These are phyloP conservation scores for Parus major DNA, from an alignment of 2,113 vertebrate genomes.

Conservation along the genomic window DNA sequence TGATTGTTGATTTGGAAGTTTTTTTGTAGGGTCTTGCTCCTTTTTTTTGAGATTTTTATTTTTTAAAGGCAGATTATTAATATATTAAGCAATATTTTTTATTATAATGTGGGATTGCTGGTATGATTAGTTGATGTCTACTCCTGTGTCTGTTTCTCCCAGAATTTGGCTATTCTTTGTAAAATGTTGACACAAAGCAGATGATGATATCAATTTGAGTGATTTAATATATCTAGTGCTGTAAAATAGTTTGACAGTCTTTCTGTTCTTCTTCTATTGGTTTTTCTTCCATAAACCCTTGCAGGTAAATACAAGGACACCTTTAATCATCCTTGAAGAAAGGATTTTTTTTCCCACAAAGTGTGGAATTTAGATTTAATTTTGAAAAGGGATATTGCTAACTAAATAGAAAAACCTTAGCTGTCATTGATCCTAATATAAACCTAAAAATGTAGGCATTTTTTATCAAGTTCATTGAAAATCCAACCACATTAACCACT, in stretches of 20 bases:
- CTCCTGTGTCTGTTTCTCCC: neutral
- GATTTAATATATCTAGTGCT: neutral
- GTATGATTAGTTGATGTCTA: neutral
- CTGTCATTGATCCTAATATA: neutral
- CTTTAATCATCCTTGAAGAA: neutral
- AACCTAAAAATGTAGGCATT: neutral
- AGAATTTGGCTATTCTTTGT: neutral
- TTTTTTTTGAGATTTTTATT: neutral
- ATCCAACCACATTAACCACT: neutral
- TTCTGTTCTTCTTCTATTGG: neutral
- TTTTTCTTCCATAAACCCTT: neutral
- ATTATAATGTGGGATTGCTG: neutral
- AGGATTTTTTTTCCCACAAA: neutral
- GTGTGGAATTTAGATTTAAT: neutral
- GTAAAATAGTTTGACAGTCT: neutral
- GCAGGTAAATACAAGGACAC: neutral
- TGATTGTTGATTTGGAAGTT: neutral
- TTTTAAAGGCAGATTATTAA: neutral
- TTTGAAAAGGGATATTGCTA: neutral
- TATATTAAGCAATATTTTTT: neutral
- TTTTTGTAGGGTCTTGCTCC: neutral
- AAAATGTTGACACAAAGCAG: neutral
- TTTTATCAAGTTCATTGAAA: neutral
- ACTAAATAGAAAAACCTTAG: neutral
- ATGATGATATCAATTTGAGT: neutral